These are phyloP conservation scores for Montifringilla adamsi DNA, from an alignment of 2,113 vertebrate genomes.

Conservation along the genomic window DNA sequence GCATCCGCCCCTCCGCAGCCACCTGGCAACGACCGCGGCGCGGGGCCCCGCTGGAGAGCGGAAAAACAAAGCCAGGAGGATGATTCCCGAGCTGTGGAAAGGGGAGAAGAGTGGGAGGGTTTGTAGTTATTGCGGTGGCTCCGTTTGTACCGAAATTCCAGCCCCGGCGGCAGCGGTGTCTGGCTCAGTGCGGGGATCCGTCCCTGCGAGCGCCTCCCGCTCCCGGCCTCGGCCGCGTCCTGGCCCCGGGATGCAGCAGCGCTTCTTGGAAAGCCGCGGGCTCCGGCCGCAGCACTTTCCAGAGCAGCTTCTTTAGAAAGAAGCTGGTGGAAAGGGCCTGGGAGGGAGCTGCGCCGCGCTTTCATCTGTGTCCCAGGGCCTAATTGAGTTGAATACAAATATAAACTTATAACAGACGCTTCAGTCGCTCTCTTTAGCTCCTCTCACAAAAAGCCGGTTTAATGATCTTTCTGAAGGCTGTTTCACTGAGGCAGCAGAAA, in stretches of 20 bases:
- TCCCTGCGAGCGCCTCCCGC: background rate
- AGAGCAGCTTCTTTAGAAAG: background rate
- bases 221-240: background rate
- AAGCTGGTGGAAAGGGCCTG: background rate
- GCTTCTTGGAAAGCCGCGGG: background rate
- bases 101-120: background rate
- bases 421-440: conserved; percentile 50
- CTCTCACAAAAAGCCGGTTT: conserved; percentile 48
- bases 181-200: background rate
- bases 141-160: background rate
- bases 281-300: background rate
- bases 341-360: background rate
- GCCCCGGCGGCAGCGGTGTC: background rate
- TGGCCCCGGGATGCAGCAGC: background rate
- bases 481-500: conserved; percentile 70
- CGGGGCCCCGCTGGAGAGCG: background rate
- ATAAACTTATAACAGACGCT: conserved; percentile 67
- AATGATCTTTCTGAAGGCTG: conserved; percentile 68
- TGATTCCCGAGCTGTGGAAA: background rate
- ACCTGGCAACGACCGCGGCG: background rate
- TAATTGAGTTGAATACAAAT: conserved; percentile 69
- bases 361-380: conserved; percentile 58
- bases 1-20: background rate
- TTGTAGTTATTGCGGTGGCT: background rate
- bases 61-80: background rate